Conservation (phyloP, 2,797 vertebrate genomes). For the Huso huso region DNA sequence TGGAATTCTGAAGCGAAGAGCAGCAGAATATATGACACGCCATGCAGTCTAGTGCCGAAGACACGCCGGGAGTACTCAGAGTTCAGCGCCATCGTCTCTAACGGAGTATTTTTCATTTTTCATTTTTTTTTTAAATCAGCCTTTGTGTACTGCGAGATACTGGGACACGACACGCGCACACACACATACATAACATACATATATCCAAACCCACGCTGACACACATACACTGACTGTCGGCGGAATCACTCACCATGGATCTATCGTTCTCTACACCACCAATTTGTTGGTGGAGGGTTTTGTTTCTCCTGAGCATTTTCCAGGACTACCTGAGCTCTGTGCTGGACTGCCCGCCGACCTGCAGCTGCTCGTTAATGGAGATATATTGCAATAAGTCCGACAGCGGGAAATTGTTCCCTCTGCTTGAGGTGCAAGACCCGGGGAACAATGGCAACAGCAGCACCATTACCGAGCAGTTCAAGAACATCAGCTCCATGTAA, state of each 20-base stretch:
- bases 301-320: slow-evolving; percentile 86
- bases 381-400: slow-evolving; percentile 93
- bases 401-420: slow-evolving; percentile 89
- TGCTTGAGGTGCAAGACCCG: slow-evolving; percentile 84
- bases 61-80: slow-evolving; percentile 43
- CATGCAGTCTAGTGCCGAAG: slow-evolving; percentile 60
- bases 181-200: slow-evolving; percentile 30
- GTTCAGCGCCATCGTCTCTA: slow-evolving; percentile 56
- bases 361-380: slow-evolving; percentile 90
- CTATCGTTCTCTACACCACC: slow-evolving; percentile 84
- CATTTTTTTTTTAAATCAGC: slow-evolving; percentile 25
- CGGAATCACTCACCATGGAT: slow-evolving; percentile 71
- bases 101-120: slow-evolving; percentile 48
- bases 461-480: slow-evolving; percentile 92
- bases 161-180: slow-evolving; percentile 40
- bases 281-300: slow-evolving; percentile 88
- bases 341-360: slow-evolving; percentile 94
- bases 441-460: slow-evolving; percentile 73
- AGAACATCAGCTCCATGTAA: slow-evolving; percentile 95
- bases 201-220: slow-evolving; percentile 25
- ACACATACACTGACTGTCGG: slow-evolving; percentile 20
- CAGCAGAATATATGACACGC: slow-evolving; percentile 45
- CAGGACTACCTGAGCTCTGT: slow-evolving; percentile 87
- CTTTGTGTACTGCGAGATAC: slow-evolving; percentile 41
- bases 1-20: slow-evolving; percentile 42